Evolutionary conservation across 2,113 vertebrate species (phyloP).

Genomic region (Sterna hirundo): DNA sequence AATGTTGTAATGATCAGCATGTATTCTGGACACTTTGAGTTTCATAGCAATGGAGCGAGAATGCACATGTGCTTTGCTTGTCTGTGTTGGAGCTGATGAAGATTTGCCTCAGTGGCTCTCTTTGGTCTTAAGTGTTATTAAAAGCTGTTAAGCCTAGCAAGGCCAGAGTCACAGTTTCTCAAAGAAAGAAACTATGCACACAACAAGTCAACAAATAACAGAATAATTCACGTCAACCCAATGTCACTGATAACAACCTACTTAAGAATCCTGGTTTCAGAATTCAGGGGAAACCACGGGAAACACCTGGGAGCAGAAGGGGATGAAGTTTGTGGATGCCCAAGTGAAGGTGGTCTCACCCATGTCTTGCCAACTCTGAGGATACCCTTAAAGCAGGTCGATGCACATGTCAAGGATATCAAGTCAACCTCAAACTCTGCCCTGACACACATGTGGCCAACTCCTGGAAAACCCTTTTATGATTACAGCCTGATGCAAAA

Average conservation of each 20-base stretch:
- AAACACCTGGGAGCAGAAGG: not conserved
- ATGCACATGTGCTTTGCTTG: fast-evolving
- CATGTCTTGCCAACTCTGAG: not conserved
- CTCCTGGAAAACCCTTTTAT: not conserved
- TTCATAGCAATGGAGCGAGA: not conserved
- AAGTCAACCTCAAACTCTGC: not conserved
- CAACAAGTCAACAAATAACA: not conserved
- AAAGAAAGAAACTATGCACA: not conserved
- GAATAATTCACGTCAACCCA: not conserved
- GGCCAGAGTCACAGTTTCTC: not conserved
- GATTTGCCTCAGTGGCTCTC: not conserved
- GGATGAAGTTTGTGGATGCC: fast-evolving
- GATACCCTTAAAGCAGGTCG: not conserved
- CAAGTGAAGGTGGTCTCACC: not conserved
- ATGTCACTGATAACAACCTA: not conserved
- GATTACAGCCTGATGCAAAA: not conserved
- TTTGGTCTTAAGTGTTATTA: not conserved
- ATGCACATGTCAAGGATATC: fast-evolving
- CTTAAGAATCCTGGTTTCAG: not conserved
- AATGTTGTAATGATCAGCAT: not conserved
- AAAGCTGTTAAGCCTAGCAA: not conserved
- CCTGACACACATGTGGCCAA: not conserved
- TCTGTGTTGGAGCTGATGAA: not conserved
- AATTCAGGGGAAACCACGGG: not conserved
- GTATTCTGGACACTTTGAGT: not conserved